Evolutionary conservation across 2,113 vertebrate species (phyloP).

Genomic region (Chascanopsetta lugubris): DNA sequence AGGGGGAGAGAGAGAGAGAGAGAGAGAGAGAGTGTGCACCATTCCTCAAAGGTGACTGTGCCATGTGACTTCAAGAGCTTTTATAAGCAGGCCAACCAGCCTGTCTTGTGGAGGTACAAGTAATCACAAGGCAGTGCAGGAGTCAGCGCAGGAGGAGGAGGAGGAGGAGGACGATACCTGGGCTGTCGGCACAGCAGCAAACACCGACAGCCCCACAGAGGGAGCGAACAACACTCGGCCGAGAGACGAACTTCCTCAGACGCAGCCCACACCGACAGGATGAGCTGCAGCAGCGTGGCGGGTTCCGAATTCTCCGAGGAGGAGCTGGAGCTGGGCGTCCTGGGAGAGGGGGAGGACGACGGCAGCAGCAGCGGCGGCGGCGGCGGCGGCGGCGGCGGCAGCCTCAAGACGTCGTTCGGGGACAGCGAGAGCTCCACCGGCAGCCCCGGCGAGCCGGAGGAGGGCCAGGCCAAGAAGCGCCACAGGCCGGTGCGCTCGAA

Average conservation of each 20-base stretch:
- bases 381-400: constrained; percentile 59
- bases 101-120: constrained; percentile 70
- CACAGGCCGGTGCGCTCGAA: constrained; percentile 89
- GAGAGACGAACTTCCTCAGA: no score
- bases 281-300: constrained; percentile 76
- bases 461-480: constrained; percentile 80
- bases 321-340: constrained; percentile 69
- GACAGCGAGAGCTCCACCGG: constrained; percentile 60
- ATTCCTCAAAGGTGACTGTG: constrained; percentile 75
- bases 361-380: no score
- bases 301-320: constrained; percentile 78
- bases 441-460: constrained; percentile 66
- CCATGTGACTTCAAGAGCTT: constrained; percentile 75
- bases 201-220: constrained; percentile 63
- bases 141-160: no score
- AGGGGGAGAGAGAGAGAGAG: constrained; percentile 70
- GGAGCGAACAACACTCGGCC: constrained; percentile 1
- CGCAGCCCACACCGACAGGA: constrained; percentile 26
- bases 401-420: constrained; percentile 54
- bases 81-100: constrained; percentile 77
- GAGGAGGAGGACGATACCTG: constrained; percentile 56
- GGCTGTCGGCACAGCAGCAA: constrained; percentile 63
- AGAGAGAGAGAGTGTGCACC: constrained; percentile 67
- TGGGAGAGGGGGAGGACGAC: constrained; percentile 59
- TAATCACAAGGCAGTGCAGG: constrained; percentile 67